A percentile compares a stretch with the other conserved stretches of the same genome.
Conservation (phyloP, 2,888 invertebrate genomes). For the Arge pagana region DNA sequence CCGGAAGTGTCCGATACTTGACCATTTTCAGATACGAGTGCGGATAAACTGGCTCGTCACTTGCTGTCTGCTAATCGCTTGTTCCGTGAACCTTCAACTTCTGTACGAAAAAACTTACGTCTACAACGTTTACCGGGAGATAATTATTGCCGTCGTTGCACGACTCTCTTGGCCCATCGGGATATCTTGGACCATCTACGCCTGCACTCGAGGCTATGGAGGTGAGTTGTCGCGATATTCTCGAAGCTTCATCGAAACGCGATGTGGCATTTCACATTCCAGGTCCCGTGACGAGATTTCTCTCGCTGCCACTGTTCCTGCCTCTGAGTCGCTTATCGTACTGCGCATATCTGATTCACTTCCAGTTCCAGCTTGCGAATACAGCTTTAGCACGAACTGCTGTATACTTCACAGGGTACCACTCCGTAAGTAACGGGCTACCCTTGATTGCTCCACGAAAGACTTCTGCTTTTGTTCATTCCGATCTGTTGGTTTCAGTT, state of each 20-base stretch:
- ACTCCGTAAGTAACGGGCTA: conserved; percentile 36
- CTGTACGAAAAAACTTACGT: conserved; percentile 35
- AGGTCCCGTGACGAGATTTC: conserved; percentile 63
- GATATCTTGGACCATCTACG: conserved; percentile 61
- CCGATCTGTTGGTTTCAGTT: too few species aligned
- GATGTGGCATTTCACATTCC: too few species aligned
- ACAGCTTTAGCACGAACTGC: conserved; percentile 42
- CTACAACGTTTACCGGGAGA: conserved; percentile 49
- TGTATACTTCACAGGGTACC: conserved; percentile 46
- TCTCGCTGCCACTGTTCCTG: conserved; percentile 60
- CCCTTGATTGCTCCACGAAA: not conserved
- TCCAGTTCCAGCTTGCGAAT: conserved; percentile 43
- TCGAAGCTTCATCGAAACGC: too few species aligned
- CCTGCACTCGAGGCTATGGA: conserved; percentile 60
- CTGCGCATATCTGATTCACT: conserved; percentile 50
- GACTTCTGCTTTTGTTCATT: not conserved
- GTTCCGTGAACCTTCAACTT: not conserved
- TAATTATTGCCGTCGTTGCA: conserved; percentile 55
- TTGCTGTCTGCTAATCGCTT: not conserved
- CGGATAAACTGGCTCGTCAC: conserved; percentile 1
- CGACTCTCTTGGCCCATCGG: conserved; percentile 59
- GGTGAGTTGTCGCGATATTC: conserved; percentile 43
- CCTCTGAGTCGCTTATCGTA: conserved; percentile 51
- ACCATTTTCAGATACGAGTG: conserved; percentile 28
- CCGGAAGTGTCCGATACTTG: conserved; percentile 16